Conservation (phyloP, 2,888 invertebrate genomes). For the Chydorus sphaericus region DNA sequence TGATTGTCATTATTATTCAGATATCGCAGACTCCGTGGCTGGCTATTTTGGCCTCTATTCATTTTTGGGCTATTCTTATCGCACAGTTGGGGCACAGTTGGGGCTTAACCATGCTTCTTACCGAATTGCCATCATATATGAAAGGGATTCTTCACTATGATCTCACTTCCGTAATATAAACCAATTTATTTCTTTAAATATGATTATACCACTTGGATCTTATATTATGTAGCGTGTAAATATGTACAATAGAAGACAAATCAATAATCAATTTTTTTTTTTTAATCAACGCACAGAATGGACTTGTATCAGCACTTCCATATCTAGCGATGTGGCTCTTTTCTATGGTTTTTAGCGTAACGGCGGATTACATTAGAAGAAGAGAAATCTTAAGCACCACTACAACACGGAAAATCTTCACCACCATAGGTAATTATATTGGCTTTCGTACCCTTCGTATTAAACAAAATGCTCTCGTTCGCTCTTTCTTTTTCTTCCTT, state of each 20-base stretch:
- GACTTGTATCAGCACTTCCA: slow-evolving; percentile 45
- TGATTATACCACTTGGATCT: too few species aligned
- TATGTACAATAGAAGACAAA: too few species aligned
- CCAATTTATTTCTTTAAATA: too few species aligned
- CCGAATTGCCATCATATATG: slow-evolving; percentile 68
- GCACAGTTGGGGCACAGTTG: slow-evolving; percentile 61
- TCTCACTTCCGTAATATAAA: slow-evolving; percentile 43
- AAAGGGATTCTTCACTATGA: slow-evolving; percentile 51
- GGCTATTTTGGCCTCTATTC: slow-evolving; percentile 46
- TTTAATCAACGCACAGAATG: too few species aligned
- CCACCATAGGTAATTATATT: slow-evolving; percentile 47
- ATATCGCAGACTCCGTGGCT: slow-evolving; percentile 52
- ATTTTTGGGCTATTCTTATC: slow-evolving; percentile 53
- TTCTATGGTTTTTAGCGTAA: slow-evolving; percentile 50
- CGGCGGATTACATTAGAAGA: slow-evolving; percentile 50
- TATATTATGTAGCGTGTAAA: too few species aligned
- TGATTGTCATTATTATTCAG: too few species aligned
- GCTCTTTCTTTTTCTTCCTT: background rate
- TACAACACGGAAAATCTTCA: slow-evolving; percentile 47
- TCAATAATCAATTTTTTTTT: too few species aligned
- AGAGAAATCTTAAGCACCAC: slow-evolving; percentile 36
- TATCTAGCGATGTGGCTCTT: slow-evolving; percentile 56
- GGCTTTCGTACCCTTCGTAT: too few species aligned
- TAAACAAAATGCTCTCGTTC: too few species aligned
- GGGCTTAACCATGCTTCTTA: slow-evolving; percentile 70